Evolutionary conservation across 2,888 invertebrate genomes (phyloP).

Genomic region (Eupithecia subumbrata): DNA sequence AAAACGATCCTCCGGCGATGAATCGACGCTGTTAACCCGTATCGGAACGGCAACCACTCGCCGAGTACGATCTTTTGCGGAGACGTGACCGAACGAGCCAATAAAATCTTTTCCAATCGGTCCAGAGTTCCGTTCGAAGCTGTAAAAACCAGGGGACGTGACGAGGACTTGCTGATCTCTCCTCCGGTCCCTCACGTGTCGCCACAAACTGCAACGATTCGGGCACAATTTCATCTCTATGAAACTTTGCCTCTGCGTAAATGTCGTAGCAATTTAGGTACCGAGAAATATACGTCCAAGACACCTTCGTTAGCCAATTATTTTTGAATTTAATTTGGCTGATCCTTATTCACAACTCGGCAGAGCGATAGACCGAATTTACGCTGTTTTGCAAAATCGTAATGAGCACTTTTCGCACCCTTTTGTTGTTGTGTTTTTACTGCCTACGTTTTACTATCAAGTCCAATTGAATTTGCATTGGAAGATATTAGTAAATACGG

Average conservation of each 20-base stretch:
- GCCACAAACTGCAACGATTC: slow-evolving; percentile 44
- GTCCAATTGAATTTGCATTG: slow-evolving; percentile 30
- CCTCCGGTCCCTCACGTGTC: slow-evolving; percentile 42
- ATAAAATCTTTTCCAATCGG: slow-evolving; percentile 72
- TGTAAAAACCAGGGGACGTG: slow-evolving; percentile 72
- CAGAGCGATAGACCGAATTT: neutral
- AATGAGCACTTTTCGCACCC: slow-evolving; percentile 14
- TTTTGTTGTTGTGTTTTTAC: slow-evolving; percentile 20
- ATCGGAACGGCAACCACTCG: slow-evolving; percentile 68
- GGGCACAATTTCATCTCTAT: slow-evolving; percentile 32
- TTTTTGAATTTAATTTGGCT: neutral
- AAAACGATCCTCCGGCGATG: slow-evolving; percentile 72
- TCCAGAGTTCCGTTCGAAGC: slow-evolving; percentile 55
- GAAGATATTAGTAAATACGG: slow-evolving; percentile 28
- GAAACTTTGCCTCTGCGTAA: slow-evolving; percentile 21
- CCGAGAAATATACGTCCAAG: neutral
- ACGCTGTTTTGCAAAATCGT: slow-evolving; percentile 6
- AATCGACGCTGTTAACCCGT: slow-evolving; percentile 71
- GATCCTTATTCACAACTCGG: neutral
- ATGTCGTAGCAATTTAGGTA: slow-evolving; percentile 1
- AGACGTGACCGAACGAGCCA: slow-evolving; percentile 75
- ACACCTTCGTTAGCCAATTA: neutral
- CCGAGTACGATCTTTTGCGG: slow-evolving; percentile 69
- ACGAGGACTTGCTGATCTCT: slow-evolving; percentile 52
- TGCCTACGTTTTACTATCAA: slow-evolving; percentile 29